These are phyloP conservation scores for rabbit (Oryctolagus cuniculus) DNA, from an alignment of 2,113 vertebrate species.

Conservation along the genomic window DNA sequence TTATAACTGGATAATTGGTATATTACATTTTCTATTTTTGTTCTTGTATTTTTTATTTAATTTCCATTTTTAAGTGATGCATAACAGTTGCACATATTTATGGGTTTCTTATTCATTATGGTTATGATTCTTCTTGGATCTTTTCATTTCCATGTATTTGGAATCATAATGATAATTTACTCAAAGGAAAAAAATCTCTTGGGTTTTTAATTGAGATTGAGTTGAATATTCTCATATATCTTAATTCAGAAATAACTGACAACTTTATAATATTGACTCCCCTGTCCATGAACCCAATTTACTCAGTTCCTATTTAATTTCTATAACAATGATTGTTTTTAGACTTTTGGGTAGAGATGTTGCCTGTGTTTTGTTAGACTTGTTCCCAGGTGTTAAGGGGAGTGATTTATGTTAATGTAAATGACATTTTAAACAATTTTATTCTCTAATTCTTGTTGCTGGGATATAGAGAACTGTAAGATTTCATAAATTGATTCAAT, in stretches of 20 bases:
- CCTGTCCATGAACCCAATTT: background rate
- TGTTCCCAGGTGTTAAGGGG: background rate
- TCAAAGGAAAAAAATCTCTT: background rate
- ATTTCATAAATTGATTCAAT: background rate
- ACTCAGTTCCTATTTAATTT: background rate
- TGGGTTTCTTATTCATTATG: background rate
- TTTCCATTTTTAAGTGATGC: background rate
- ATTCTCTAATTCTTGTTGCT: background rate
- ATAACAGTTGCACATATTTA: too few species aligned
- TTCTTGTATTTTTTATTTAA: background rate
- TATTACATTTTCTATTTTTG: background rate
- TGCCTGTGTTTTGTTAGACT: background rate
- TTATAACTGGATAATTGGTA: background rate
- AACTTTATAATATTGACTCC: background rate
- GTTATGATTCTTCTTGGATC: background rate
- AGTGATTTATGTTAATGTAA: background rate
- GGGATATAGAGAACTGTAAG: background rate
- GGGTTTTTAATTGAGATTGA: background rate
- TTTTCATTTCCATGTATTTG: background rate
- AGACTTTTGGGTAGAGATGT: background rate
- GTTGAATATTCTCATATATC: background rate
- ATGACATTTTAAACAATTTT: background rate
- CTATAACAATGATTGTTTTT: background rate
- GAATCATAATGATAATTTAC: background rate
- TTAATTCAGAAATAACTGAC: background rate